A percentile compares a stretch with the other conserved stretches of the same genome.
Evolutionary conservation across 1,140 invertebrate genomes (phyloP).

Genomic region (Mya arenaria): DNA sequence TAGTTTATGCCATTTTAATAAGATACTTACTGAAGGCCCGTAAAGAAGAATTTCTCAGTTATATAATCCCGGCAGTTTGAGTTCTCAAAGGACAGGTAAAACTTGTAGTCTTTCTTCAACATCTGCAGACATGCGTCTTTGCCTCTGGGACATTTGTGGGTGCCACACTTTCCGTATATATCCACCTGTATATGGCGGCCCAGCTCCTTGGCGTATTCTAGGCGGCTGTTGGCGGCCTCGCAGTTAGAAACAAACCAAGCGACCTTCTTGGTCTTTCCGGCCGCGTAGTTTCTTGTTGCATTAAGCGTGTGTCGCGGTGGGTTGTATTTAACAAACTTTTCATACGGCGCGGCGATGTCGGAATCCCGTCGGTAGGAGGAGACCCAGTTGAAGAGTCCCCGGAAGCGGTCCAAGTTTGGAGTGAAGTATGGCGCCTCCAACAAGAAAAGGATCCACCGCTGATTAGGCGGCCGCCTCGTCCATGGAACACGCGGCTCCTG

Average conservation of each 20-base stretch:
- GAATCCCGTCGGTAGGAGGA: conserved; percentile 92
- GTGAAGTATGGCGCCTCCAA: conserved; percentile 87
- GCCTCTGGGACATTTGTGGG: conserved; percentile 80
- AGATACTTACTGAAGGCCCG: conserved; percentile 82
- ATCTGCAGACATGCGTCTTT: conserved; percentile 94
- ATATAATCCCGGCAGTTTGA: conserved; percentile 82
- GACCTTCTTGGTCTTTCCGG: conserved; percentile 77
- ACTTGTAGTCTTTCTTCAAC: conserved; percentile 97
- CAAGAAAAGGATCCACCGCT: conserved; percentile 85
- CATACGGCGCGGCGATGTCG: conserved; percentile 96
- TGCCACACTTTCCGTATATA: conserved; percentile 87
- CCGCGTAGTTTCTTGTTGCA: conserved; percentile 72
- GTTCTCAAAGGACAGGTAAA: conserved; percentile 94
- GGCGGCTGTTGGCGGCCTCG: conserved; percentile 82
- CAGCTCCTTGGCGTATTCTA: conserved; percentile 84
- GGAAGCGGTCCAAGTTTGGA: conserved; percentile 86
- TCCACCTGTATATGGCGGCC: conserved; percentile 84
- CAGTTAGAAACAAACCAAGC: conserved; percentile 85
- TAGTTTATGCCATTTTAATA: not conserved
- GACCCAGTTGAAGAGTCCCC: conserved; percentile 95
- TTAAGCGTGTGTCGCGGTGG: conserved; percentile 40
- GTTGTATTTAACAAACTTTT: conserved; percentile 85
- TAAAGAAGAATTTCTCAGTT: conserved; percentile 83
- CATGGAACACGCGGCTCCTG: conserved; percentile 38
- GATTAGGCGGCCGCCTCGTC: conserved; percentile 47